Percentiles rank a stretch among this genome's conserved stretches.
Evolutionary conservation across 1,140 invertebrate genomes (phyloP).

Genomic region (Battus philenor): DNA sequence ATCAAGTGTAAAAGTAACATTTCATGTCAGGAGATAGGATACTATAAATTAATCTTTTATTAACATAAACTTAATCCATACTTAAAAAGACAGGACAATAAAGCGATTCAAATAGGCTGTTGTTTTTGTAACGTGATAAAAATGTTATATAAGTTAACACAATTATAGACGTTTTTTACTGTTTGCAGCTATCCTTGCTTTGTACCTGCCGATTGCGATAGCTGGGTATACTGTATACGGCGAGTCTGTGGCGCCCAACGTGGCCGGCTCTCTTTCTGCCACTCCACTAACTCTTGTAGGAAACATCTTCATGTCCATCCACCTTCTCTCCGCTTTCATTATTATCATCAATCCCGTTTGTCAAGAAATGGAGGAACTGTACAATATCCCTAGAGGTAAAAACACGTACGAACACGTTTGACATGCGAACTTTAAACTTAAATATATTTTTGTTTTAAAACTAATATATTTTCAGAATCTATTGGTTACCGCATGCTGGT

Average conservation of each 20-base stretch:
- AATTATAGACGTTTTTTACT: too few species aligned
- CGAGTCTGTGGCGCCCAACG: conserved; percentile 73
- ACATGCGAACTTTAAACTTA: too few species aligned
- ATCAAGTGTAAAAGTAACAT: too few species aligned
- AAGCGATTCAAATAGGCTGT: too few species aligned
- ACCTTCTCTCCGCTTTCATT: conserved; percentile 80
- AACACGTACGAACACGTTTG: too few species aligned
- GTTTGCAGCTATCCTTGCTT: conserved; percentile 73
- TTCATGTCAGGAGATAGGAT: too few species aligned
- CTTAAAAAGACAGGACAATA: too few species aligned
- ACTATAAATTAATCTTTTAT: too few species aligned
- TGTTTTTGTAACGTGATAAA: too few species aligned
- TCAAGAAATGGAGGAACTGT: conserved; percentile 83
- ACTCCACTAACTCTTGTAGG: conserved; percentile 72
- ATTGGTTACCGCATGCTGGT: conserved; percentile 78
- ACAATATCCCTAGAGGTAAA: conserved; percentile 80
- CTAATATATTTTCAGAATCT: conserved; percentile 75
- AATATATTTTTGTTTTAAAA: conserved; percentile 8
- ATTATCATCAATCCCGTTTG: conserved; percentile 82
- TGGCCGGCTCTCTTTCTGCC: conserved; percentile 71
- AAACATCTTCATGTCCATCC: conserved; percentile 79
- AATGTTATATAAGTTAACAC: too few species aligned
- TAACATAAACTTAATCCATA: too few species aligned
- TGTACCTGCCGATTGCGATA: conserved; percentile 78
- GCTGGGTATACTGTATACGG: conserved; percentile 80